phyloP scores from a whole-genome alignment of 2,888 invertebrate species.

The Lottia gigantea region DNA sequence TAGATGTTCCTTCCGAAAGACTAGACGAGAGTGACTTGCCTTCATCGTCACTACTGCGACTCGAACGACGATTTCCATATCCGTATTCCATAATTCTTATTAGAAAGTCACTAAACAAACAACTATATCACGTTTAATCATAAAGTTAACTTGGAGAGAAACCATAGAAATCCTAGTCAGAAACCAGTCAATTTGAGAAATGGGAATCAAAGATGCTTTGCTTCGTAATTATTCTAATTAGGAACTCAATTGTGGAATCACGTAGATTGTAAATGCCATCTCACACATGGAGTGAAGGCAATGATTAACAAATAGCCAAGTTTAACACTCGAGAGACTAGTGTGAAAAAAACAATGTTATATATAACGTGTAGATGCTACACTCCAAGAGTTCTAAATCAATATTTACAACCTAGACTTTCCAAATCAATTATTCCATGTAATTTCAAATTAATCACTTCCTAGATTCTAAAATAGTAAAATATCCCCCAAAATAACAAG shows the following conservation, averaged over 20 bases:
- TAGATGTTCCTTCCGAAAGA: constrained; percentile 57
- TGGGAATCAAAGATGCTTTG: too few species aligned
- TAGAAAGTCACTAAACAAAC: not conserved
- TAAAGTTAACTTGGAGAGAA: not conserved
- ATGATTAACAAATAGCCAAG: not conserved
- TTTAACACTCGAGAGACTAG: too few species aligned
- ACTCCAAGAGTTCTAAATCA: too few species aligned
- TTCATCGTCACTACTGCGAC: constrained; percentile 22
- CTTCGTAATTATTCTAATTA: not conserved
- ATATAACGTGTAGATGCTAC: too few species aligned
- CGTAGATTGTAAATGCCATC: constrained; percentile 8
- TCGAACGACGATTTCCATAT: not conserved
- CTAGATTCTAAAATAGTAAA: too few species aligned
- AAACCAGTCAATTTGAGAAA: not conserved
- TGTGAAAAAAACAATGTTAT: too few species aligned
- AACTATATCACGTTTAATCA: not conserved
- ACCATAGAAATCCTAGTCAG: not conserved
- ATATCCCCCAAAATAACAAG: too few species aligned
- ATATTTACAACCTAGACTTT: too few species aligned
- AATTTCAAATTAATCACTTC: too few species aligned
- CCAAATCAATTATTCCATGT: too few species aligned
- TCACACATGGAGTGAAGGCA: not conserved
- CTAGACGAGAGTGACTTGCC: constrained; percentile 40
- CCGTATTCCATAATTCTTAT: not conserved
- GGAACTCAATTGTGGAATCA: not conserved